These are phyloP conservation scores for Orycteropus afer DNA, from an alignment of 2,113 vertebrate species.

Conservation along the genomic window DNA sequence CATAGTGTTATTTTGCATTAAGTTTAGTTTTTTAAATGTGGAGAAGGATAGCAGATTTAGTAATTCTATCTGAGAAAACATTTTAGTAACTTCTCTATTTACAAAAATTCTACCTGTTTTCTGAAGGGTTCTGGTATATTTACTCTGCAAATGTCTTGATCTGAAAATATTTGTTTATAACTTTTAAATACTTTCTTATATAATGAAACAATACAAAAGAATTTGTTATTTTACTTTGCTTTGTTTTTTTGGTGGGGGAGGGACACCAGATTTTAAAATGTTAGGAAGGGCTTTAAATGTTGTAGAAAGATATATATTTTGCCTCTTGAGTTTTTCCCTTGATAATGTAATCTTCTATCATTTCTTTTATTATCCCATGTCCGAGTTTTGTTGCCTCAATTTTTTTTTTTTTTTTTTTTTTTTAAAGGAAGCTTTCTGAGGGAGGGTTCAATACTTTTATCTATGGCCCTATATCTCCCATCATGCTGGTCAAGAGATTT, in stretches of 20 bases:
- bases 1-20: neutral
- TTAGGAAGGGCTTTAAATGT: neutral
- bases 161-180: slow-evolving; percentile 14
- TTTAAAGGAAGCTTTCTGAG: neutral
- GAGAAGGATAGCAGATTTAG: neutral
- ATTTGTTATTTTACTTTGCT: slow-evolving; percentile 1
- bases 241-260: too few species aligned
- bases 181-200: neutral
- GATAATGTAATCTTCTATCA: neutral
- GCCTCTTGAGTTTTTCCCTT: neutral
- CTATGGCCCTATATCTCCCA: too few species aligned
- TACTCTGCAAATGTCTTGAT: neutral
- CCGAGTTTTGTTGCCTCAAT: neutral
- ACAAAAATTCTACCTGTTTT: neutral
- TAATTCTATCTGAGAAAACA: neutral
- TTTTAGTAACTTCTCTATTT: neutral
- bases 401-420: too few species aligned
- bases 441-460: neutral
- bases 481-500: neutral
- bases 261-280: neutral
- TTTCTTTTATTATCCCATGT: neutral
- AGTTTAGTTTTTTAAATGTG: slow-evolving; percentile 6
- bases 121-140: neutral
- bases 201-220: neutral
- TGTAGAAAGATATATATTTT: neutral